Conservation (phyloP, 2,113 vertebrate genomes). For the Notechis scutatus region DNA sequence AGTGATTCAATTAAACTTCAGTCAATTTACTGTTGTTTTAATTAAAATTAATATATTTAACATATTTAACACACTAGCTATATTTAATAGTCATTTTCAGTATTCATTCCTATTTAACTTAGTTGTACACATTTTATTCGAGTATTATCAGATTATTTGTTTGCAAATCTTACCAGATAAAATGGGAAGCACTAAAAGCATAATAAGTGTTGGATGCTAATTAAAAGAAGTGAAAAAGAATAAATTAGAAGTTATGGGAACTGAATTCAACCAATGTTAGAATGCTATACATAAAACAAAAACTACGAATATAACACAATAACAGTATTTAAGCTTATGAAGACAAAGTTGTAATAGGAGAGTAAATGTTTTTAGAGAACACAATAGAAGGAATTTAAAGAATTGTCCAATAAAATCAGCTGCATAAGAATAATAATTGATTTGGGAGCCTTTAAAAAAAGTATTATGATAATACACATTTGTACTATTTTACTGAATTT, state of each 20-base stretch:
- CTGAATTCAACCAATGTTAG: not conserved
- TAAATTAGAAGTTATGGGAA: not conserved
- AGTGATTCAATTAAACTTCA: not conserved
- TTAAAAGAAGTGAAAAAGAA: not conserved
- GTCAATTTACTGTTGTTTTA: not conserved
- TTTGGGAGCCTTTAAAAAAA: not conserved
- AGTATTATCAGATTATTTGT: not conserved
- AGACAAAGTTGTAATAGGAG: not conserved
- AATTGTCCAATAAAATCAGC: not conserved
- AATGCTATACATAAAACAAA: not conserved
- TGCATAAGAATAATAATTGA: not conserved
- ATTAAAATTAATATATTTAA: not conserved
- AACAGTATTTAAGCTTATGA: not conserved
- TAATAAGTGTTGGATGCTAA: not conserved
- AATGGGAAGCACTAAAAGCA: not conserved
- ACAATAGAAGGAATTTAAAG: not conserved
- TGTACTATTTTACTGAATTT: not conserved
- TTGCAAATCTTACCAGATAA: not conserved
- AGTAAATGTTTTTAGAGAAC: not conserved
- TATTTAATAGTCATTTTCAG: not conserved
- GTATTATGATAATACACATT: not conserved
- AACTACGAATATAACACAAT: not conserved
- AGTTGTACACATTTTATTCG: not conserved
- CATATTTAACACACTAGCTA: not conserved
- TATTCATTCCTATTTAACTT: not conserved